Percentiles rank a stretch among this genome's conserved stretches.
Evolutionary conservation across 2,888 invertebrate species (phyloP).

Genomic region (Nomada lathburiana): DNA sequence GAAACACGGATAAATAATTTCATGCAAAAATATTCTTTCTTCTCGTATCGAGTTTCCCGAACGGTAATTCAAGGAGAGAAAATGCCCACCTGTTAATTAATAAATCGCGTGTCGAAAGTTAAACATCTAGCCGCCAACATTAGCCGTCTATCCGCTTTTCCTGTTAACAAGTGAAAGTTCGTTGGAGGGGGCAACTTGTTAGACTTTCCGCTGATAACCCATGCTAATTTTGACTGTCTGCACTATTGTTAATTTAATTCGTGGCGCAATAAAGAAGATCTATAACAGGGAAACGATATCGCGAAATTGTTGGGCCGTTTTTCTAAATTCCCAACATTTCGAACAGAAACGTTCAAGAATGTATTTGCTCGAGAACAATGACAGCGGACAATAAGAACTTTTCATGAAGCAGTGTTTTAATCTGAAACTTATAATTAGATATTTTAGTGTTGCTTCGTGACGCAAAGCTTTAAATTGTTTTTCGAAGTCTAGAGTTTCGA

Average conservation of each 20-base stretch:
- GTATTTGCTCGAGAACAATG: background rate
- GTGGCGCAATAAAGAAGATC: background rate
- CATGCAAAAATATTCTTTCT: background rate
- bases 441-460: too few relatives aligned
- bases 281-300: background rate
- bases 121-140: slow-evolving; percentile 27
- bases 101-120: slow-evolving; percentile 38
- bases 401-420: too few relatives aligned
- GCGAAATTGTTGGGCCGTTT: background rate
- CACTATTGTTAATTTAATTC: background rate
- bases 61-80: background rate
- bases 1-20: background rate
- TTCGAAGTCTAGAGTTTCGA: too few relatives aligned
- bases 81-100: slow-evolving; percentile 12
- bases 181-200: slow-evolving; percentile 1
- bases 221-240: slow-evolving; percentile 17
- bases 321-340: background rate
- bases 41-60: background rate
- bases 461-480: too few relatives aligned
- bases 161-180: slow-evolving; percentile 50
- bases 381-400: too few relatives aligned
- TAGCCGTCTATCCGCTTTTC: slow-evolving; percentile 22
- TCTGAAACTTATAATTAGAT: too few relatives aligned
- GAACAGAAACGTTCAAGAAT: background rate
- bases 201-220: slow-evolving; percentile 23